These are phyloP conservation scores for Eunapius fragilis DNA, from an alignment of 37 sponge, comb jelly and placozoan genomes.

Conservation along the genomic window DNA sequence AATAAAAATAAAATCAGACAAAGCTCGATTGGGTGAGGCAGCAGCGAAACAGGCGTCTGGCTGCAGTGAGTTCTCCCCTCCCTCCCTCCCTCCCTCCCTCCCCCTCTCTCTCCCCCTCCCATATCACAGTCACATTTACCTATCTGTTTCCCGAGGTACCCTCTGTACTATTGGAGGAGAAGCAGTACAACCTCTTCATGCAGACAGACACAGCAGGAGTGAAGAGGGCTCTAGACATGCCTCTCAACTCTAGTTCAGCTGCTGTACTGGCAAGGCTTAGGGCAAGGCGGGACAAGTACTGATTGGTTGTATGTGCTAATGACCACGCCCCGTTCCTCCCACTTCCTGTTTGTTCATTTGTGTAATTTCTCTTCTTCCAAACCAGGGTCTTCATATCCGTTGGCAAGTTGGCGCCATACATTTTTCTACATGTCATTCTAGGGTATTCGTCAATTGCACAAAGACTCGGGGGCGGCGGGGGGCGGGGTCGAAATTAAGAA, in stretches of 20 bases:
- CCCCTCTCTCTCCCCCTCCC: background rate
- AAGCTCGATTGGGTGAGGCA: constrained; percentile 20
- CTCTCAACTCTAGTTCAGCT: background rate
- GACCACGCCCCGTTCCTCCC: background rate
- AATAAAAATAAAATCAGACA: too few species aligned
- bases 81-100: background rate
- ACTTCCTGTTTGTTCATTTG: background rate
- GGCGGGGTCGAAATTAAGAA: too few species aligned
- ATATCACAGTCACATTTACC: too few species aligned
- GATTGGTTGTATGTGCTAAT: background rate
- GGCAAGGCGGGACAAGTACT: background rate
- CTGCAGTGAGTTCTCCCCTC: constrained; percentile 46
- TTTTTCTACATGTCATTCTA: too few species aligned
- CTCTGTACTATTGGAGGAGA: constrained; percentile 63
- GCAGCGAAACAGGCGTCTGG: constrained; percentile 24
- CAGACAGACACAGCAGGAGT: constrained; percentile 9
- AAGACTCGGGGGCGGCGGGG: too few species aligned
- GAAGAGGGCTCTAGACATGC: constrained; percentile 34
- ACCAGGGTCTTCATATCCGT: too few species aligned
- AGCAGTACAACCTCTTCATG: constrained; percentile 71
- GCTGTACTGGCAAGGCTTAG: constrained; percentile 31
- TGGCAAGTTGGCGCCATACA: too few species aligned
- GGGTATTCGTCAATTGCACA: too few species aligned
- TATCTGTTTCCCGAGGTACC: constrained; percentile 71
- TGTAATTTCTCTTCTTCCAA: too few species aligned